Base-by-base conservation (phyloP, 2,888 invertebrate species). In the Epinotia demarniana region DNA sequence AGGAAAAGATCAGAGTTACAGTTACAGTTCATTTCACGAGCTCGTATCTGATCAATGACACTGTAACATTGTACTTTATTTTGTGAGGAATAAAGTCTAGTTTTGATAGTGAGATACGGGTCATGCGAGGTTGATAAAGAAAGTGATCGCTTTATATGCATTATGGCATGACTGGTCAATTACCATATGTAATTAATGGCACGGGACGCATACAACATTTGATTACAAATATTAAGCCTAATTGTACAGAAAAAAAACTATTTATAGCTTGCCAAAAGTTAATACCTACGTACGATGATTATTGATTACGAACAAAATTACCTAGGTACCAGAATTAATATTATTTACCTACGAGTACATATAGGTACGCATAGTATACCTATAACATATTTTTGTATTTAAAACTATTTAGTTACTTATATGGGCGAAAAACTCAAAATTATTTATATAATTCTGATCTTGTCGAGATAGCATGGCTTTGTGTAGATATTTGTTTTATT, bases 1-100 rank as follows among this genome's bases (percentile, higher is more conserved):
- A 73, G 73, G 73, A 68, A 68, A 62, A 23, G 23, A 58, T 58
- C 66, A n/a, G n/a, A n/a, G n/a, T n/a, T n/a, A n/a, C n/a, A 46
- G 63, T 18, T 12, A 16, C 19, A 3, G 16, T 60, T 18, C 11
- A 67, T 55, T 12, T 18, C 18, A 3, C 18, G 13, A 55, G n/a
- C 55, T n/a, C 49, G 23, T 49, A 64, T 55, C 27, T 55, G 1
- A 18, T n/a, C 12, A 55, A 53, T 12, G n/a, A 18, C 11, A 55
- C 2, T 5, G 16, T 18, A 8, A 67, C 11, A 18, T 27, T 13
- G 18, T 18, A 8, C 55, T 55, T n/a, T 66, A 49, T 23, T 68
- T 0, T 11, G 3, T 39, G 16, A 39, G 8, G 0, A 16, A 43
- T 55, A 68, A 68, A 18, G 39, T 53, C 3, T 0, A 39, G 13